A percentile compares a stretch with the other conserved stretches of the same genome.
phyloP scores from a whole-genome alignment of 2,113 vertebrate species.

The Zosterops lateralis region DNA sequence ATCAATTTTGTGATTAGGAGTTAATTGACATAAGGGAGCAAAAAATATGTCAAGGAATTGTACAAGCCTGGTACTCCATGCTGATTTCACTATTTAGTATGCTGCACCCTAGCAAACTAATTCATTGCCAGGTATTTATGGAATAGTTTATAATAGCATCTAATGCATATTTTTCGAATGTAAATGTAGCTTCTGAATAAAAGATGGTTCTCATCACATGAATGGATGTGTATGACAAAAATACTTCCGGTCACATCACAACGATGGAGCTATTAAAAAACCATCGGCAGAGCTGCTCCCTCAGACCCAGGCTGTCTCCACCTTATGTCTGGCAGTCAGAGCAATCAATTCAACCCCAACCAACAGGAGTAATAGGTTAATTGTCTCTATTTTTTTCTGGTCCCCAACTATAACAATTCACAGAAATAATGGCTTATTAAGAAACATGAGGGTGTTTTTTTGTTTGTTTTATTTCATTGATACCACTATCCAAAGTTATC shows the following conservation, averaged over 20 bases:
- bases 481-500: background rate
- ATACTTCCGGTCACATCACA: background rate
- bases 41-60: background rate
- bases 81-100: background rate
- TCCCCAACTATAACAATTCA: background rate
- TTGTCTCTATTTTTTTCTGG: background rate
- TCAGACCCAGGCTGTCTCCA: background rate
- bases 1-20: background rate
- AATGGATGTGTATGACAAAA: background rate
- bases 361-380: rapidly evolving
- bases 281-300: background rate
- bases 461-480: background rate
- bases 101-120: background rate
- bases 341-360: background rate
- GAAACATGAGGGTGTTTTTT: background rate
- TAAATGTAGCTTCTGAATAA: background rate
- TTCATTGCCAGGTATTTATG: background rate
- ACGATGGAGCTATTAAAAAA: background rate
- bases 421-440: background rate
- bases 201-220: background rate
- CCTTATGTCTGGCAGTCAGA: rapidly evolving
- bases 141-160: background rate
- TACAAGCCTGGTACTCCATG: rapidly evolving
- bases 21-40: background rate
- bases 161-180: background rate